These are phyloP conservation scores for Oscheius onirici DNA, from an alignment of 2,888 invertebrate genomes.

Conservation along the genomic window DNA sequence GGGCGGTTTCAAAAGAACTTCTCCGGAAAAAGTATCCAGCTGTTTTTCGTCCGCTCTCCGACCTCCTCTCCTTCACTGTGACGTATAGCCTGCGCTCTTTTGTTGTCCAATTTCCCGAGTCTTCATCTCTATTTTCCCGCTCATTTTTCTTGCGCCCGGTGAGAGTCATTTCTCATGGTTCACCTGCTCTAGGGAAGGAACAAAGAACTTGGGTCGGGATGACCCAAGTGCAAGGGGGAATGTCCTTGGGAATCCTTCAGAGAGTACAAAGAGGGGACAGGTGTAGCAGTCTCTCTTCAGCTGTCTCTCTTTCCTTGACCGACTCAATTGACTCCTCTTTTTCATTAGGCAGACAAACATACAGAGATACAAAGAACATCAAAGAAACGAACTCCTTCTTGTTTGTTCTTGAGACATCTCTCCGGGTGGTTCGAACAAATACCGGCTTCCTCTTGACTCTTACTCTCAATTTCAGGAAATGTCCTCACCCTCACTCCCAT, in stretches of 20 bases:
- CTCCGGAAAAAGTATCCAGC: too few species aligned
- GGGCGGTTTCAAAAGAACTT: neutral
- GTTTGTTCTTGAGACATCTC: too few species aligned
- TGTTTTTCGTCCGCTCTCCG: neutral
- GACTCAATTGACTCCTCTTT: neutral
- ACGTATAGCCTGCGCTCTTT: neutral
- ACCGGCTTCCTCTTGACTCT: neutral
- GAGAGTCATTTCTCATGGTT: neutral
- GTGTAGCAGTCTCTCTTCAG: neutral
- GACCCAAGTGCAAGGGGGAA: neutral
- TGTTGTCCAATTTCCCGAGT: neutral
- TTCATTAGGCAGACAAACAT: too few species aligned
- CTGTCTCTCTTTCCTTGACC: neutral
- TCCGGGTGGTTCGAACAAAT: constrained; percentile 13
- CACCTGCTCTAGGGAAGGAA: neutral
- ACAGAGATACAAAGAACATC: too few species aligned
- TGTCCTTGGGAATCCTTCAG: constrained; percentile 19
- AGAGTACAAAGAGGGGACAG: constrained; percentile 23
- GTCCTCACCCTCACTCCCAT: constrained; percentile 49
- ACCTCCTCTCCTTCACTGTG: too few species aligned
- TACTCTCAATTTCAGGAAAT: constrained; percentile 43
- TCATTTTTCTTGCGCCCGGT: too few species aligned
- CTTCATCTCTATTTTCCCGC: too few species aligned
- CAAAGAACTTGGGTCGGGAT: too few species aligned
- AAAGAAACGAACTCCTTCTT: too few species aligned